A percentile compares a stretch with the other conserved stretches of the same genome.
Conservation (phyloP, 2,113 vertebrate genomes). For the Petrocephalus zakoni region DNA sequence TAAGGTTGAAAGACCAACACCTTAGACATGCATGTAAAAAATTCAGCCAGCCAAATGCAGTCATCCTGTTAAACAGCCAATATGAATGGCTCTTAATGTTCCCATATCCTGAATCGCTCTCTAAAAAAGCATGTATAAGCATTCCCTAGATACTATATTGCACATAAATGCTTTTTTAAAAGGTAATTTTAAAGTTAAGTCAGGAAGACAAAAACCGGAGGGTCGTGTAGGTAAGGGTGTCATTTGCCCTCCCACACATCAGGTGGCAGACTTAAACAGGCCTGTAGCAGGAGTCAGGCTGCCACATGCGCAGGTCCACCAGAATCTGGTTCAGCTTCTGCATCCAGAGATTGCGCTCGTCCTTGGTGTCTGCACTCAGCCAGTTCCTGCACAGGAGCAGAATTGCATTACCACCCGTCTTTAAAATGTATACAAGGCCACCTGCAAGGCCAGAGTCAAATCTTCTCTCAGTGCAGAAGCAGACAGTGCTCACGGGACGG, state of each 20-base stretch:
- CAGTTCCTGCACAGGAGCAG: conserved; percentile 73
- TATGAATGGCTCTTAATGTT: conserved; percentile 46
- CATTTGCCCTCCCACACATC: neutral
- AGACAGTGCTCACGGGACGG: neutral
- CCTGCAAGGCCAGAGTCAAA: neutral
- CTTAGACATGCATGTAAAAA: too few species aligned
- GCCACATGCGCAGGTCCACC: conserved; percentile 90
- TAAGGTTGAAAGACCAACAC: too few species aligned
- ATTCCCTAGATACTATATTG: conserved; percentile 47
- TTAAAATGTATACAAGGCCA: neutral
- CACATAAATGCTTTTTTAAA: conserved; percentile 40
- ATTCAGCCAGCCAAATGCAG: neutral
- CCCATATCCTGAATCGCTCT: conserved; percentile 11
- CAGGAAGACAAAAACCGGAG: conserved; percentile 11
- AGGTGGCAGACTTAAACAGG: conserved; percentile 51
- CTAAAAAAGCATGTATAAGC: conserved; percentile 32
- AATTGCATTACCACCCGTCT: neutral
- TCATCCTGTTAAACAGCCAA: neutral
- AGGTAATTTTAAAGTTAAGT: conserved; percentile 19
- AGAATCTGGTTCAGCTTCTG: conserved; percentile 90
- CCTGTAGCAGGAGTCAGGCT: conserved; percentile 82
- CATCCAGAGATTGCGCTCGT: conserved; percentile 95
- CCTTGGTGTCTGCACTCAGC: conserved; percentile 96
- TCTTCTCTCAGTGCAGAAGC: neutral
- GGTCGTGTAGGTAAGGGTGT: neutral